These are phyloP conservation scores for Pterobdella sp. DNA, from an alignment of 2,888 invertebrate species.

Conservation along the genomic window DNA sequence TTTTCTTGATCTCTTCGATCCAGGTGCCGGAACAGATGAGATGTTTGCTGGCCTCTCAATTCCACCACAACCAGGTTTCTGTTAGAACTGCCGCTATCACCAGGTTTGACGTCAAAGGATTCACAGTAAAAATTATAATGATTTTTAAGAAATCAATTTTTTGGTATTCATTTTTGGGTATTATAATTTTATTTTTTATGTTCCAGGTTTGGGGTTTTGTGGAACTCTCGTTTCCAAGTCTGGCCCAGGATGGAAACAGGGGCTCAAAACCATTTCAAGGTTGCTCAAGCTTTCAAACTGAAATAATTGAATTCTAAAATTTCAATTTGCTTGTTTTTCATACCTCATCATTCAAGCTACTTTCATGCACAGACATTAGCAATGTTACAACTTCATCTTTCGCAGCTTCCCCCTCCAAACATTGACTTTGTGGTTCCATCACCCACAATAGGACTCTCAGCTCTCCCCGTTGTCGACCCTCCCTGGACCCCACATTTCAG, in stretches of 20 bases:
- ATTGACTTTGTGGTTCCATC: slow-evolving; percentile 98
- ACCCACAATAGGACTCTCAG: slow-evolving; percentile 87
- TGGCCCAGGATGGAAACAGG: slow-evolving; percentile 99
- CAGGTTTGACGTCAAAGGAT: slow-evolving; percentile 52
- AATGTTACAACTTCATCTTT: not conserved
- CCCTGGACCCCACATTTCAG: slow-evolving; percentile 98
- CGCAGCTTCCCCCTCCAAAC: slow-evolving; percentile 79
- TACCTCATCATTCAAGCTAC: not conserved
- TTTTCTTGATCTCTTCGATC: slow-evolving; percentile 86
- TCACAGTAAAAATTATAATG: not conserved
- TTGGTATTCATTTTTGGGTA: no score
- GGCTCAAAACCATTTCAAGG: slow-evolving; percentile 88
- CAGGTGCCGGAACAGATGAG: slow-evolving; percentile 80
- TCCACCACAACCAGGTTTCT: slow-evolving; percentile 74
- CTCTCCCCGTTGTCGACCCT: slow-evolving; percentile 81
- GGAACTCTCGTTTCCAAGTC: slow-evolving; percentile 93
- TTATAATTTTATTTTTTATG: not conserved
- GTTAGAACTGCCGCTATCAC: slow-evolving; percentile 74
- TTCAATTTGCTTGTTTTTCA: not conserved
- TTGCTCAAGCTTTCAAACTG: slow-evolving; percentile 34
- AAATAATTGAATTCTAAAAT: not conserved
- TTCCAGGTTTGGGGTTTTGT: slow-evolving; percentile 60
- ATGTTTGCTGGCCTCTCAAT: slow-evolving; percentile 76
- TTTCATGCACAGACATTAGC: not conserved
- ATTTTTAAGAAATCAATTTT: no score